Evolutionary conservation across 2,797 vertebrate species (phyloP).

Genomic region (Strix occidentalis): DNA sequence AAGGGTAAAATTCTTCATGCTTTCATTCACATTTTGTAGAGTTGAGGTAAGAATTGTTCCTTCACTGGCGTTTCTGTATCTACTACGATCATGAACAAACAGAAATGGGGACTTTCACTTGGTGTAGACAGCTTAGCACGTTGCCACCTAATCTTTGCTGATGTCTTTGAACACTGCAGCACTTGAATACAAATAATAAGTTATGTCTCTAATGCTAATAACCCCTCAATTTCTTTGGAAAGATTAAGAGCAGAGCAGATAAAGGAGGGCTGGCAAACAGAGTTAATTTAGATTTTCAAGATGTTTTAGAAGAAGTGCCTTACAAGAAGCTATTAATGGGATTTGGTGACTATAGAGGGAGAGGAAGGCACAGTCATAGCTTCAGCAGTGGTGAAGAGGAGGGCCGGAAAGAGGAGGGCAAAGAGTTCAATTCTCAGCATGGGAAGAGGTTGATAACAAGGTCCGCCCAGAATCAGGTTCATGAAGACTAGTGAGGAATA

Average conservation of each 20-base stretch:
- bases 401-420: background rate
- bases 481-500: background rate
- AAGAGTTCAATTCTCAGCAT: background rate
- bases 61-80: background rate
- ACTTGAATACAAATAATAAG: conserved; percentile 10
- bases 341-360: background rate
- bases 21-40: background rate
- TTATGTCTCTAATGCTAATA: background rate
- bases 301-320: background rate
- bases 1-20: background rate
- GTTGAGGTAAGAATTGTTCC: background rate
- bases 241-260: conserved; percentile 12
- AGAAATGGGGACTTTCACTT: background rate
- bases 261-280: background rate
- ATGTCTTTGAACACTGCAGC: background rate
- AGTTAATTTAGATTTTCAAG: conserved; percentile 24
- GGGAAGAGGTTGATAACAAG: conserved; percentile 41
- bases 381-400: background rate
- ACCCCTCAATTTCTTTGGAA: background rate
- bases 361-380: background rate
- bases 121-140: background rate
- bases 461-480: background rate
- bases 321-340: background rate
- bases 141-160: background rate
- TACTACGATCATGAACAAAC: background rate